Evolutionary conservation across 2,888 invertebrate species (phyloP).

Genomic region (Machimus rusticus): DNA sequence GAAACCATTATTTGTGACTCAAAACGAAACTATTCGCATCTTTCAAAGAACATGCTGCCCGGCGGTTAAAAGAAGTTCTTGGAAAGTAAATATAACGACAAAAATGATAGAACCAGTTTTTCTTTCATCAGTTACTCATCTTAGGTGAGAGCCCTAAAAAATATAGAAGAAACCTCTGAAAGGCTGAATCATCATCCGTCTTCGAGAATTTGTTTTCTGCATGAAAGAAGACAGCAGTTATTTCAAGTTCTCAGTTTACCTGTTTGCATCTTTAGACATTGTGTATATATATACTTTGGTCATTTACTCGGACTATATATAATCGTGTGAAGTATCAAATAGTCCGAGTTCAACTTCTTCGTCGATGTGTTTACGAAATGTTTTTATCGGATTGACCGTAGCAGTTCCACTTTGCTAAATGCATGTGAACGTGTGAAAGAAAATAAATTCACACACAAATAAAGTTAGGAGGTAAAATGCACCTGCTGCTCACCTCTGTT

Average conservation of each 20-base stretch:
- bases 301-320: background rate
- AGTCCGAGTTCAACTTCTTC: background rate
- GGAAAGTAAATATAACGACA: background rate
- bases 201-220: background rate
- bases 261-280: background rate
- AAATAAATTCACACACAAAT: background rate
- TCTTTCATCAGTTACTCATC: conserved; percentile 3
- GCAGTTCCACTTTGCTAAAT: background rate
- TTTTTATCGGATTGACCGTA: background rate
- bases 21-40: background rate
- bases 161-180: background rate
- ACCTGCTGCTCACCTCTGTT: background rate
- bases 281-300: background rate
- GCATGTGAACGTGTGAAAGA: background rate
- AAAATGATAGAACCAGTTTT: background rate
- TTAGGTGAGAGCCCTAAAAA: background rate
- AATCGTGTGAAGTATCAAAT: background rate
- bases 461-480: background rate
- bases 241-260: background rate
- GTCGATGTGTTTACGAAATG: background rate
- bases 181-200: conserved; percentile 1
- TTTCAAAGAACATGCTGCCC: background rate
- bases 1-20: background rate
- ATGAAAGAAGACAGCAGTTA: background rate
- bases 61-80: background rate